Base-by-base conservation (phyloP, 2,888 invertebrate genomes). In the Trissoscelio sp. region DNA sequence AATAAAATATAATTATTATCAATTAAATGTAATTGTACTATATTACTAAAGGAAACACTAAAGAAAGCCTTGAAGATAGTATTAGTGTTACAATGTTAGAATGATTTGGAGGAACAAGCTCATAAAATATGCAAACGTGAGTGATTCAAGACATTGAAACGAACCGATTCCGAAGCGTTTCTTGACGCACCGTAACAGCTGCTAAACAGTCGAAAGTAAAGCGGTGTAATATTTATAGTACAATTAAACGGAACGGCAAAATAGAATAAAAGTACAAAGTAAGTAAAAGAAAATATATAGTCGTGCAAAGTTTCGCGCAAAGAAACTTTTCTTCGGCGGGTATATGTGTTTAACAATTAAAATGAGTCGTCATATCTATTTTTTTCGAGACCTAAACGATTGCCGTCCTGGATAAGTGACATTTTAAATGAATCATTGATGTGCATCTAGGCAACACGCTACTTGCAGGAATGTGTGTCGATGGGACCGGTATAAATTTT, bases 251-350 rank as follows among this genome's bases (percentile, higher is more conserved):
- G 57, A 31, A 70, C 60, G 57, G 31, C 22, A 53, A 67, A 69
- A 69, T 77, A 34, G 69, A 69, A 62, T 39, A 75, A 66, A 75
- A 73, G 66, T 58, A 66, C 58, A 72, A 81, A 75, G 55, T 75
- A 80, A 80, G 80, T 58, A 57, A 75, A 75, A 80, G 74, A 74
- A 75, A 57, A 58, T 66, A 31, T 75, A 75, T 70, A 79, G 12
- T 34, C 55, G 58, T 3, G 22, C 46, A 62, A 73, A 70, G 60
- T 79, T 74, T 74, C 18, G 18, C 39, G 20, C 24, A 72, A n/a
- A 66, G 79, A 79, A 73, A 79, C 51, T 72, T 66, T 74, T 5
- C 73, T 64, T 44, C 37, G 57, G 3, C 28, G 18, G 55, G 7
- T 70, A 57, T 62, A 62, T 48, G 73, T 66, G 73, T 74, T 73